Evolutionary conservation across 2,113 vertebrate genomes (phyloP).

Genomic region (Rhegmatorhina hoffmannsi): DNA sequence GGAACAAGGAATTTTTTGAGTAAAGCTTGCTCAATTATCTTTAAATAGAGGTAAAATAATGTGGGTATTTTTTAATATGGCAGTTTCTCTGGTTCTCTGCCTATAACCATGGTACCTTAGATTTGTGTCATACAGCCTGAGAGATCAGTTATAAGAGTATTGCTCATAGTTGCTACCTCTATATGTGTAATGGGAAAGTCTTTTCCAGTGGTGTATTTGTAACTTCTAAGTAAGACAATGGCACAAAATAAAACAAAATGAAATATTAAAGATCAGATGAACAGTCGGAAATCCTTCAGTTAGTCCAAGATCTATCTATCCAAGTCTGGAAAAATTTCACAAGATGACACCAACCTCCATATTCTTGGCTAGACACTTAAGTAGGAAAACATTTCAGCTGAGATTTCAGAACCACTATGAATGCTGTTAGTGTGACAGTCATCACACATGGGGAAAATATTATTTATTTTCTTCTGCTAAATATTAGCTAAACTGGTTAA

Average conservation of each 20-base stretch:
- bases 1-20: not conserved
- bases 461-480: not conserved
- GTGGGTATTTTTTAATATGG: rapidly evolving
- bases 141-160: not conserved
- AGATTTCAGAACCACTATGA: not conserved
- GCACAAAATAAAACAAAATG: not conserved
- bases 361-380: not conserved
- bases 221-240: not conserved
- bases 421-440: not conserved
- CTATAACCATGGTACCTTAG: not conserved
- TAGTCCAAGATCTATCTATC: not conserved
- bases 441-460: not conserved
- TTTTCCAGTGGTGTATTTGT: not conserved
- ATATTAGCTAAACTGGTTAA: not conserved
- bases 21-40: not conserved
- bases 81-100: not conserved
- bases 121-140: not conserved
- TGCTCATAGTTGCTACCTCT: not conserved
- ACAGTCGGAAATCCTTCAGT: not conserved
- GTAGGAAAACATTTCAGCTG: not conserved
- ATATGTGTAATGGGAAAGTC: not conserved
- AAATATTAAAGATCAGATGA: not conserved
- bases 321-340: not conserved
- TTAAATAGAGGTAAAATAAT: not conserved
- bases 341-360: not conserved